Evolutionary conservation across 2,113 vertebrate genomes (phyloP), one percentile per base, ranked within the genome.

Genomic region (Dasypus novemcinctus): DNA sequence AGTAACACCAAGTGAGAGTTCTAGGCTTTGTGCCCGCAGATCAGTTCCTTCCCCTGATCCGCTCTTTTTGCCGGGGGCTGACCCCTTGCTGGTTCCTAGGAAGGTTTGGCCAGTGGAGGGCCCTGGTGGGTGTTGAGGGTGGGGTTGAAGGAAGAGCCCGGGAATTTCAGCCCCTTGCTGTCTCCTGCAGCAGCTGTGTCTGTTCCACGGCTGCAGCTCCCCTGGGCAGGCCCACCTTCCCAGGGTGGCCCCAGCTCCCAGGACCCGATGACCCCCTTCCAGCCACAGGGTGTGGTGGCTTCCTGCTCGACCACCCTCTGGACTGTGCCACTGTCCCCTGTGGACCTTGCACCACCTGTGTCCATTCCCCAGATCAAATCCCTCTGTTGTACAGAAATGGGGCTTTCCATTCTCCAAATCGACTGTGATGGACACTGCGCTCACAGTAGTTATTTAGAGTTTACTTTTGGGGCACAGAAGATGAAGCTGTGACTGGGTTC

Each of bases 91-190:
- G 57, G 75, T 43, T 78, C 46, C 15, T 33, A 31, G 33, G 66
- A 68, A 33, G 41, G 6, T 20, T 89, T 18, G 27, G 31, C 64
- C 91, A 63, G 15, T 87, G 71, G 27, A 43, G 90, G 49, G n/a
- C 29, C 46, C 41, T 17, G 33, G 12, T 33, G 74, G 17, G 63
- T 41, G 23, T 23, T 21, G 33, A 23, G 36, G 18, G 75, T 2
- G 14, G 92, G 63, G 11, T 49, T 68, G 85, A 46, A 10, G 36
- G 38, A 41, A 27, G 84, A 38, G 1, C 17, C 2, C 0, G 18
- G 25, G 36, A 4, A 0, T 21, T 31, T n/a, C 4, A 0, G 0
- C 18, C 3, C 2, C 15, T 25, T 18, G 46, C 15, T 31, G 5
- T 49, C 31, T 71, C 7, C 31, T 15, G 2, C 20, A 12, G 27